These are phyloP conservation scores for Leptinotarsa lineolata DNA, from an alignment of 1,140 invertebrate genomes.

Conservation along the genomic window DNA sequence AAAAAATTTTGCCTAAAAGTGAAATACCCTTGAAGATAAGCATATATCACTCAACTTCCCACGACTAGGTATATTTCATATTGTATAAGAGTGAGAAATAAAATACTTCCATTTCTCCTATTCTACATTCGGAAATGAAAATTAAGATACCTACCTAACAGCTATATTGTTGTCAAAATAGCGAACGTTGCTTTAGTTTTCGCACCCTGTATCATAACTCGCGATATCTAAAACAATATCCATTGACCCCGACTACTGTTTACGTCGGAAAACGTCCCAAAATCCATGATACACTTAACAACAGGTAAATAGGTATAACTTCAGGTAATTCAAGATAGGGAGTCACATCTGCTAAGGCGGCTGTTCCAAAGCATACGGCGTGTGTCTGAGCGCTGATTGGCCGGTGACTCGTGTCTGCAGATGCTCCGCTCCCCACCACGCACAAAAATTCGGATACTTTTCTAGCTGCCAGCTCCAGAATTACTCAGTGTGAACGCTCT, in stretches of 20 bases:
- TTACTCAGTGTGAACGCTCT: conserved; percentile 26
- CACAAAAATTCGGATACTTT: conserved; percentile 31
- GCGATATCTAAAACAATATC: conserved; percentile 10
- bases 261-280: conserved; percentile 11
- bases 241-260: conserved; percentile 15
- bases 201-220: not conserved
- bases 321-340: conserved; percentile 40
- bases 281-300: conserved; percentile 17
- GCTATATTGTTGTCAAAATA: too few relatives aligned
- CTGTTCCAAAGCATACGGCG: conserved; percentile 44
- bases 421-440: conserved; percentile 44
- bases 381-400: conserved; percentile 48
- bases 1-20: too few relatives aligned
- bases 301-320: conserved; percentile 37
- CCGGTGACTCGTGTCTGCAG: conserved; percentile 49
- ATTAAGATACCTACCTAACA: too few relatives aligned
- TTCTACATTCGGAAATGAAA: too few relatives aligned
- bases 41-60: too few relatives aligned
- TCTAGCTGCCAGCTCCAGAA: conserved; percentile 33
- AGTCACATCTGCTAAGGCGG: conserved; percentile 46
- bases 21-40: too few relatives aligned
- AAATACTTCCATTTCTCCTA: too few relatives aligned
- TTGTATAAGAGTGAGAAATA: too few relatives aligned
- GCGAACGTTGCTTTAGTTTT: too few relatives aligned
- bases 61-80: too few relatives aligned